Evolutionary conservation across 2,113 vertebrate genomes (phyloP).

Genomic region (Corythaeola cristata): DNA sequence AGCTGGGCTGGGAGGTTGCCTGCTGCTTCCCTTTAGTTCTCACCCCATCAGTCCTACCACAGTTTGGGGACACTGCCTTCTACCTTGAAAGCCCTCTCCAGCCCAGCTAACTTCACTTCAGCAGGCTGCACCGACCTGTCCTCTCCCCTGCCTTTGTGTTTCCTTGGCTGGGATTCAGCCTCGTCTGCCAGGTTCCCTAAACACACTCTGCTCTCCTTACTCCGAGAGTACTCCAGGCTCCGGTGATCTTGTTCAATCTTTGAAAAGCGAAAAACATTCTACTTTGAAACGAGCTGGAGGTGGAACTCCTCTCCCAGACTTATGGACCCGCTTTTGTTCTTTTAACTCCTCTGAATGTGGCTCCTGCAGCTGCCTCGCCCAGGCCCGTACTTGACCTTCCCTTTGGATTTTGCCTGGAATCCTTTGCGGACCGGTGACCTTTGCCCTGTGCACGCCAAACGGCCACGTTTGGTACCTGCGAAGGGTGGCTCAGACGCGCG

Average conservation of each 20-base stretch:
- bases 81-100: neutral
- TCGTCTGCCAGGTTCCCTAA: neutral
- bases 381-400: neutral
- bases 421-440: fast-evolving
- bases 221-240: neutral
- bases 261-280: neutral
- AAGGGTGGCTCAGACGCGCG: neutral
- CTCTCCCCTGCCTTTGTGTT: neutral
- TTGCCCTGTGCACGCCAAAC: fast-evolving
- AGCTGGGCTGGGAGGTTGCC: neutral
- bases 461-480: fast-evolving
- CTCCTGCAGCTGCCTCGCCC: neutral
- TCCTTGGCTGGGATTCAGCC: neutral
- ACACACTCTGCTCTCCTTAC: neutral
- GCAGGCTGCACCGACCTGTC: neutral
- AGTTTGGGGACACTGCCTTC: neutral
- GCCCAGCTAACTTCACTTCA: neutral
- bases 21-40: neutral
- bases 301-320: neutral
- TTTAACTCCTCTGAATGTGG: neutral
- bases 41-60: neutral
- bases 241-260: neutral
- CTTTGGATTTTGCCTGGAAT: neutral
- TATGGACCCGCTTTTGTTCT: neutral
- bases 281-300: neutral